phyloP scores from a whole-genome alignment of 2,797 vertebrate species.

The Florisuga fusca region DNA sequence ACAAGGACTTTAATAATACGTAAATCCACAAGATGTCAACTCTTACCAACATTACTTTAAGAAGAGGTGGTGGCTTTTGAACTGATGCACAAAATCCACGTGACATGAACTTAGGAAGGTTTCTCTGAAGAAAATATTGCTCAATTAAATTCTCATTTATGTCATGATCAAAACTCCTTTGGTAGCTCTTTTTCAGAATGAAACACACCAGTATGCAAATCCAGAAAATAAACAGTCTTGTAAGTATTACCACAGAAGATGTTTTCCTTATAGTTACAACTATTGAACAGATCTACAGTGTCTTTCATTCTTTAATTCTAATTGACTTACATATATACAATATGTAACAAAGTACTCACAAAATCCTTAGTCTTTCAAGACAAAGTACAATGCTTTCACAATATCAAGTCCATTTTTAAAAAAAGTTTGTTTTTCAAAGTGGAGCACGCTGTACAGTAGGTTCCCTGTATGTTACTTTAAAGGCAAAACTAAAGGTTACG shows the following conservation, averaged over 20 bases:
- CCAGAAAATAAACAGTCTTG: slow-evolving; percentile 65
- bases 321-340: slow-evolving; percentile 63
- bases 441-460: slow-evolving; percentile 46
- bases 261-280: slow-evolving; percentile 43
- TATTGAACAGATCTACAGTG: slow-evolving; percentile 23
- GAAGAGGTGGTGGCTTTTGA: slow-evolving; percentile 50
- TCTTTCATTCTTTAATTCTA: slow-evolving; percentile 28
- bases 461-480: slow-evolving; percentile 46
- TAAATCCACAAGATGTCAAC: slow-evolving; percentile 50
- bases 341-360: slow-evolving; percentile 69
- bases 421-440: slow-evolving; percentile 5
- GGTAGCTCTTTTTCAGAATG: slow-evolving; percentile 75
- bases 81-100: slow-evolving; percentile 67
- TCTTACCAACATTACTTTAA: slow-evolving; percentile 62
- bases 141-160: slow-evolving; percentile 63
- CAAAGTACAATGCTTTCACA: slow-evolving; percentile 62
- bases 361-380: slow-evolving; percentile 61
- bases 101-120: slow-evolving; percentile 63
- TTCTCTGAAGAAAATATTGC: slow-evolving; percentile 74
- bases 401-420: slow-evolving; percentile 7
- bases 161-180: slow-evolving; percentile 75
- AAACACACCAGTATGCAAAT: slow-evolving; percentile 68
- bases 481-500: slow-evolving; percentile 65
- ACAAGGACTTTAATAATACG: slow-evolving; percentile 49
- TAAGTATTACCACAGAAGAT: slow-evolving; percentile 53